These are phyloP conservation scores for Echinops telfairi DNA, from an alignment of 2,113 vertebrate genomes.

Conservation along the genomic window DNA sequence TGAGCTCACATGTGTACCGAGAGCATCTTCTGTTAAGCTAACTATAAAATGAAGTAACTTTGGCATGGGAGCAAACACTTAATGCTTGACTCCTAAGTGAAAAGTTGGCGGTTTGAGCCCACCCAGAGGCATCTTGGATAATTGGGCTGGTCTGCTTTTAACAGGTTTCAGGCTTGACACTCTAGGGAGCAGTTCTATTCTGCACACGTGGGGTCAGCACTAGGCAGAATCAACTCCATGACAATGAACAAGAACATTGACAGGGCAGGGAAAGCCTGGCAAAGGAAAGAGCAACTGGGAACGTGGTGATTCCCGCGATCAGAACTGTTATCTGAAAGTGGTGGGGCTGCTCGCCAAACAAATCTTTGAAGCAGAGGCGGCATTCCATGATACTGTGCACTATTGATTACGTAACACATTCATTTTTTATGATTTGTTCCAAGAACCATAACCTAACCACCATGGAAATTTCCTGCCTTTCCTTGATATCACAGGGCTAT, in stretches of 20 bases:
- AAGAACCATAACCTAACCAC: slow-evolving; percentile 22
- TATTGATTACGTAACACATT: slow-evolving; percentile 30
- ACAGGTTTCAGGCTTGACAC: not conserved
- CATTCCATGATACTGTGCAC: slow-evolving; percentile 3
- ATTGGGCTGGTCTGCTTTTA: not conserved
- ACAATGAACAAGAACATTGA: not conserved
- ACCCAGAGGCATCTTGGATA: not conserved
- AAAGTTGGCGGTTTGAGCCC: not conserved
- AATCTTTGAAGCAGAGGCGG: slow-evolving; percentile 21
- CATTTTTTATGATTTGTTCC: slow-evolving; percentile 54
- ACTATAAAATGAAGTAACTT: slow-evolving; percentile 8
- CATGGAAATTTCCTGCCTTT: slow-evolving; percentile 53
- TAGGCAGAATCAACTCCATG: not conserved
- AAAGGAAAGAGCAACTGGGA: not conserved
- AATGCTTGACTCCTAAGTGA: not conserved
- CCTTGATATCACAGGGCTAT: slow-evolving; percentile 38
- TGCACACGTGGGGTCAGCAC: not conserved
- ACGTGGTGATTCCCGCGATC: not conserved
- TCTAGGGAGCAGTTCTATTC: not conserved
- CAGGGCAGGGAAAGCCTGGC: not conserved
- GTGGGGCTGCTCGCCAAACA: not conserved
- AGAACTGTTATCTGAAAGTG: slow-evolving; percentile 10
- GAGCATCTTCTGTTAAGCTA: not conserved
- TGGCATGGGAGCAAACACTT: not conserved
- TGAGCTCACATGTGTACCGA: not conserved